phyloP scores from a whole-genome alignment of 2,797 vertebrate species.

The Lemur catta region DNA sequence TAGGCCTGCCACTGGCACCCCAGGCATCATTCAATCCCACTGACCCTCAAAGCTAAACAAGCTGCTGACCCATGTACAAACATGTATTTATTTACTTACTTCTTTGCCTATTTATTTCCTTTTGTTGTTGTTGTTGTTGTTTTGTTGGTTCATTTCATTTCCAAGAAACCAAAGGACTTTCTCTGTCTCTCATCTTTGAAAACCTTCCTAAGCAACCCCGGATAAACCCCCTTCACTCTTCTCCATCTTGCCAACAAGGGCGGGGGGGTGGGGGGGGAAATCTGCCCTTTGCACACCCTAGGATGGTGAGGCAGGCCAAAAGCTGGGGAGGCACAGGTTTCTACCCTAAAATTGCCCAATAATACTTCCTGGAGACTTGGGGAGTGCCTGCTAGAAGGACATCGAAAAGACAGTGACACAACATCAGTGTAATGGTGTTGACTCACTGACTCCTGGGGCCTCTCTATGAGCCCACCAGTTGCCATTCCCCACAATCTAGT shows the following conservation, averaged over 20 bases:
- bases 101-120: not conserved
- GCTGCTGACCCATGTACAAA: not conserved
- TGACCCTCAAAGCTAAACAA: not conserved
- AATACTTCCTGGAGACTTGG: not conserved
- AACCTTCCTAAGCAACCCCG: not conserved
- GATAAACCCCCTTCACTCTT: not conserved
- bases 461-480: not conserved
- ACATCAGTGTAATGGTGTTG: not conserved
- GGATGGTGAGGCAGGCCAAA: not conserved
- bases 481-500: not conserved
- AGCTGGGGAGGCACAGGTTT: not conserved
- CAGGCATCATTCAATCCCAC: not conserved
- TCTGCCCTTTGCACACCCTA: not conserved
- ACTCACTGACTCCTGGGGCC: not conserved
- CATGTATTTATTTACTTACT: not conserved
- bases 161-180: conserved; percentile 1
- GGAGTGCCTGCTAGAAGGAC: not conserved
- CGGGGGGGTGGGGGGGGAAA: not conserved
- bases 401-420: not conserved
- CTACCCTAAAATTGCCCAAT: not conserved
- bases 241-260: not conserved
- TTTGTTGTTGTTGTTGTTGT: not conserved
- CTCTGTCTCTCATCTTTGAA: conserved; percentile 6
- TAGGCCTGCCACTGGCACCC: not conserved
- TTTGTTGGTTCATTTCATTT: conserved; percentile 28